phyloP scores from a whole-genome alignment of 2,888 invertebrate species.

The Megamerina dolium region DNA sequence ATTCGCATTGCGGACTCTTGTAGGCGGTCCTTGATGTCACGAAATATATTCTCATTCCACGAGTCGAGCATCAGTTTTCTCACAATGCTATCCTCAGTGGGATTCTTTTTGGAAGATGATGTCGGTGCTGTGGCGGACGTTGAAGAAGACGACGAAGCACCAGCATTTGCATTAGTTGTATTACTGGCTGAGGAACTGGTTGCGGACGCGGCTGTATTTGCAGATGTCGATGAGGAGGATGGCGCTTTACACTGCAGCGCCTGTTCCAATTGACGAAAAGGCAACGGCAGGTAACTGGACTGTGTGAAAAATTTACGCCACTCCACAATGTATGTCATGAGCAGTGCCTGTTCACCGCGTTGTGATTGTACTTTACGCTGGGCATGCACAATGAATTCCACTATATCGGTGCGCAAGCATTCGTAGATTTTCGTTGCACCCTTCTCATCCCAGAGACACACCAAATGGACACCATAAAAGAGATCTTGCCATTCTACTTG shows the following conservation, averaged over 20 bases:
- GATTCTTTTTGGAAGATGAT: conserved; percentile 53
- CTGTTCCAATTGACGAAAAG: conserved; percentile 88
- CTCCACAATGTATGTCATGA: conserved; percentile 95
- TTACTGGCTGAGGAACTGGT: too few species aligned
- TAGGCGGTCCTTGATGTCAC: conserved; percentile 85
- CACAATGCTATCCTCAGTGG: conserved; percentile 84
- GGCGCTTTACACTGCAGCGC: conserved; percentile 65
- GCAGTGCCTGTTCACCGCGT: conserved; percentile 87
- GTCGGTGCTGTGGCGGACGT: conserved; percentile 40
- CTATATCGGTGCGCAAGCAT: conserved; percentile 85
- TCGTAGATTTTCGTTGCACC: conserved; percentile 83
- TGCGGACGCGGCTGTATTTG: conserved; percentile 24
- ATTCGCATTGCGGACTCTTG: conserved; percentile 97
- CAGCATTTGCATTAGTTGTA: conserved; percentile 20
- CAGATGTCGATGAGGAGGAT: conserved; percentile 28
- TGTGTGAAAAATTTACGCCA: conserved; percentile 99
- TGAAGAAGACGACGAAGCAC: conserved; percentile 22
- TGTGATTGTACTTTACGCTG: conserved; percentile 84
- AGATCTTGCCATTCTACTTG: conserved; percentile 96
- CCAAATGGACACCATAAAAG: conserved; percentile 91
- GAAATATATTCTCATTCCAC: conserved; percentile 97
- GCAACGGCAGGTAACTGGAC: conserved; percentile 93
- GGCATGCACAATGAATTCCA: conserved; percentile 89
- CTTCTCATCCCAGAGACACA: conserved; percentile 96
- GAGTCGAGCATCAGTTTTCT: conserved; percentile 94